Evolutionary conservation across 2,888 invertebrate genomes (phyloP).

Genomic region (Noctua fimbriata): DNA sequence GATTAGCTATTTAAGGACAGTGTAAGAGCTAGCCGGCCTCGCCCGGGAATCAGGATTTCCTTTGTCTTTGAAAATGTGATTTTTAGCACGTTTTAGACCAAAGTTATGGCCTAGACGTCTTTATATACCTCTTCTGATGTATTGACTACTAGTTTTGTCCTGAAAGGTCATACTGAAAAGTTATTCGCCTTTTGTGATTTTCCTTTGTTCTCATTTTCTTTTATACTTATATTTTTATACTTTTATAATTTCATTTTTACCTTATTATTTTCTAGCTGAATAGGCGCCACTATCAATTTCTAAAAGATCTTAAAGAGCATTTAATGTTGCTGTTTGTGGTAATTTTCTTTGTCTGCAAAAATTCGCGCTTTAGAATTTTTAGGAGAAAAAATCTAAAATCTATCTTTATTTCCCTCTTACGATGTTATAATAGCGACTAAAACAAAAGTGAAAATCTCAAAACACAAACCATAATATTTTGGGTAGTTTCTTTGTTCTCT

Average conservation of each 20-base stretch:
- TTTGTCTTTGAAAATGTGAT: conserved; percentile 30
- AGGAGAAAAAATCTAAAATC: background rate
- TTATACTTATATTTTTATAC: too few species aligned
- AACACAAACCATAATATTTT: background rate
- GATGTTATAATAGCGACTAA: background rate
- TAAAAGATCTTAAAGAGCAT: background rate
- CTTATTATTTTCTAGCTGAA: background rate
- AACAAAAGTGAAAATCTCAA: background rate
- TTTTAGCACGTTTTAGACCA: background rate
- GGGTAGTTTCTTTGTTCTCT: conserved; percentile 1
- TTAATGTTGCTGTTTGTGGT: background rate
- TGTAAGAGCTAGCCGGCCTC: background rate
- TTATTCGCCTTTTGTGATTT: background rate
- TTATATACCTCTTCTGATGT: background rate
- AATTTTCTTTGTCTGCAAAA: conserved; percentile 1
- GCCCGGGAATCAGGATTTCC: background rate
- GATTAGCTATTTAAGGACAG: conserved; percentile 35
- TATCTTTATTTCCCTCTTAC: background rate
- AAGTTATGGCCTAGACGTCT: background rate
- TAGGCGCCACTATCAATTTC: background rate
- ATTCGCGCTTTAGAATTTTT: background rate
- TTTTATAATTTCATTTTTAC: background rate
- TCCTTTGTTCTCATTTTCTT: conserved; percentile 2
- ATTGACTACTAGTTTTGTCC: background rate
- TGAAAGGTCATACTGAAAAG: background rate